These are phyloP conservation scores for Mohoua ochrocephala DNA, from an alignment of 2,113 vertebrate genomes.

Conservation along the genomic window DNA sequence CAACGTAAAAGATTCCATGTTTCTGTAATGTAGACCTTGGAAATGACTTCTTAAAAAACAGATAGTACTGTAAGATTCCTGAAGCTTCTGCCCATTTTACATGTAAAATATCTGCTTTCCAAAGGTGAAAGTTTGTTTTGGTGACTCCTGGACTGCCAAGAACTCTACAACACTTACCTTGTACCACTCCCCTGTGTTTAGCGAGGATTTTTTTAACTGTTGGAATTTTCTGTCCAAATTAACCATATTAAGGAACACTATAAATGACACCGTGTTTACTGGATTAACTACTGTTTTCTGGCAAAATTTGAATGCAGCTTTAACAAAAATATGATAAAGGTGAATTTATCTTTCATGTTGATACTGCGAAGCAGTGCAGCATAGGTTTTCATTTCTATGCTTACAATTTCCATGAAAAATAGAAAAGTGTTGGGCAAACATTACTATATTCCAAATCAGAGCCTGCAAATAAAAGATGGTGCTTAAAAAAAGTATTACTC, in stretches of 20 bases:
- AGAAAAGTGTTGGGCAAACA: background rate
- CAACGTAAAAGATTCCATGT: background rate
- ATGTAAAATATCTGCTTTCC: background rate
- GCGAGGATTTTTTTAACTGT: background rate
- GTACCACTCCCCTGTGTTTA: background rate
- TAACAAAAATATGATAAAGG: background rate
- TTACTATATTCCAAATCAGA: background rate
- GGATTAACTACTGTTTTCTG: background rate
- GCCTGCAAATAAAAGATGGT: background rate
- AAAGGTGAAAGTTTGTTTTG: background rate
- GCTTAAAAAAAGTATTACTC: background rate
- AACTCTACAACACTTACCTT: background rate
- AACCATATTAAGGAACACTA: background rate
- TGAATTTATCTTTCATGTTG: background rate
- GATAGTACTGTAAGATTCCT: background rate
- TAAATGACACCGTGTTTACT: background rate
- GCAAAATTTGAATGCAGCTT: background rate
- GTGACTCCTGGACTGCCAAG: background rate
- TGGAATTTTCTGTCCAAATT: background rate
- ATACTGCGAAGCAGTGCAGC: background rate
- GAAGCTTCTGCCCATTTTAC: background rate
- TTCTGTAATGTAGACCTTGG: background rate
- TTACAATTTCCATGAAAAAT: background rate
- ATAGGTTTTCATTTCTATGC: background rate
- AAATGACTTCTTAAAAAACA: background rate